Conservation (phyloP, 2,113 vertebrate genomes). For the Marmota monax region DNA sequence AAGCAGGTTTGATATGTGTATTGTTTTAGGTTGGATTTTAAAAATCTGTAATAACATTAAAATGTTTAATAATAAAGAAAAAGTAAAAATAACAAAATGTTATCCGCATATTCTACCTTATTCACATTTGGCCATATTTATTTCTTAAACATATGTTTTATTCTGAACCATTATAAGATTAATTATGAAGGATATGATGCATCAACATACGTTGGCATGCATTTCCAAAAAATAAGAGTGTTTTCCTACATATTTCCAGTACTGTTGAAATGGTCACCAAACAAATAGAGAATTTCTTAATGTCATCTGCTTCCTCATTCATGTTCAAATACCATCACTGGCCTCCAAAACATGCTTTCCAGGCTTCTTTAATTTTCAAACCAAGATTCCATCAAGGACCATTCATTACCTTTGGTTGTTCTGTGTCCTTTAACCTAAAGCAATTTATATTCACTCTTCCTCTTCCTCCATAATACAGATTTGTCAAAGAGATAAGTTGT, state of each 20-base stretch:
- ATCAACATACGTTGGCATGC: neutral
- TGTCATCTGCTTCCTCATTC: neutral
- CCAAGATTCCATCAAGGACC: neutral
- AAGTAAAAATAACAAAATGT: neutral
- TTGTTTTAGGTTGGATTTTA: neutral
- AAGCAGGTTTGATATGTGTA: neutral
- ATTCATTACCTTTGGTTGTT: neutral
- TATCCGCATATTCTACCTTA: neutral
- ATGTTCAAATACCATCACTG: neutral
- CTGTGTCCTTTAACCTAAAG: neutral
- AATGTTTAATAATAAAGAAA: constrained; percentile 43
- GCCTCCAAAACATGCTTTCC: constrained; percentile 10
- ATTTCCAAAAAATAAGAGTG: constrained; percentile 25
- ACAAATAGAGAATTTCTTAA: constrained; percentile 6
- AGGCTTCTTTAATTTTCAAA: neutral
- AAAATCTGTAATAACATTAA: constrained; percentile 18
- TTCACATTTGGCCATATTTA: neutral
- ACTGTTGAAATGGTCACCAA: neutral
- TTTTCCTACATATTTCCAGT: neutral
- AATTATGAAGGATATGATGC: neutral
- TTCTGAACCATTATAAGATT: neutral
- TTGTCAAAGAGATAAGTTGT: neutral
- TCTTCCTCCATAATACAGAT: neutral
- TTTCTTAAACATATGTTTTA: neutral
- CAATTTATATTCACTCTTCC: neutral